Base-by-base conservation (phyloP, 37 sponge, comb jelly and placozoan genomes). In the Halisarca cf. caerulea region DNA sequence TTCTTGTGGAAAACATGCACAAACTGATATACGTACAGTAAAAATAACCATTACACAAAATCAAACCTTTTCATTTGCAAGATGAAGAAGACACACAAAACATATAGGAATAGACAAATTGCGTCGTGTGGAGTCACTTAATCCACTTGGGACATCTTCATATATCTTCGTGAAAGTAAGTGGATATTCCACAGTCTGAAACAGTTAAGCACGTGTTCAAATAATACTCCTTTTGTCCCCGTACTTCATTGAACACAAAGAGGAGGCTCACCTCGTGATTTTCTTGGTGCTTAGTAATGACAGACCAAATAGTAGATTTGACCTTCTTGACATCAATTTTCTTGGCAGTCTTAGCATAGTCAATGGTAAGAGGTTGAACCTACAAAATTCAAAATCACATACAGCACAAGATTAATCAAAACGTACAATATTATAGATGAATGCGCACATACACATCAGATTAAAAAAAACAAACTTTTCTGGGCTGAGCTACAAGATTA, bases 41-140 rank as follows among this genome's bases (percentile, higher is more conserved):
- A 34, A 68, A 34, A 68, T 68, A 45, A 78, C 14, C 14, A 23
- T 17, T 54, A 20, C n/a, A 54, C 25, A 27, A 54, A 23, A 18
- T 59, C 11, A 27, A 21, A 91, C 95, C 95, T 95, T 91, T 58
- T 96, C 97, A 86, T 96, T 96, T 8, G 95, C 95, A 17, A 96
- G 83, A 55, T 96, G 97, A 17, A 96, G 89, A 0, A 96, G 82
- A 57, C 94, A 96, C 15, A 94, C 92, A 82, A 96, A 91, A 37
- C 87, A 75, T 35, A 96, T 91, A 0, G 93, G 94, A 6, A 96
- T 82, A 21, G 94, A 91, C 23, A 96, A 62, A 45, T 94, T 87
- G 36, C 84, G 86, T 0, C 82, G 44, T 78, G 80, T 88, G 5
- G 68, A 35, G 21, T 32, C 39, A 28, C 36, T 35, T 45, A 60